Percentiles rank a stretch among this genome's conserved stretches.
These are phyloP conservation scores for Bombylius discolor DNA, from an alignment of 2,888 invertebrate species.

Conservation along the genomic window DNA sequence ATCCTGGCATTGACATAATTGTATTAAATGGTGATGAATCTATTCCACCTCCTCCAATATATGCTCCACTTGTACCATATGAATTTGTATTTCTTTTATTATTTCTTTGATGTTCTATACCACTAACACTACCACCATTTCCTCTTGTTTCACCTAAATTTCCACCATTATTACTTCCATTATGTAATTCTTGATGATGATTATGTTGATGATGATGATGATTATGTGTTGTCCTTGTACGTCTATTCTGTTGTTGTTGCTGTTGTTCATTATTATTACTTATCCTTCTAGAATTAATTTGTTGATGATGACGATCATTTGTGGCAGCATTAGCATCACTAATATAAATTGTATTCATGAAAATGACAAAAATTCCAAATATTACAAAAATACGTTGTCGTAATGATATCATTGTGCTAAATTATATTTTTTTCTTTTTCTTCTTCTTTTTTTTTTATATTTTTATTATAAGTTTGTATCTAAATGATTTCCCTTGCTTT, in stretches of 20 bases:
- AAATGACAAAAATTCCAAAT: neutral
- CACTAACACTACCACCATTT: neutral
- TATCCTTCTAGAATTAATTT: neutral
- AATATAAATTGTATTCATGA: neutral
- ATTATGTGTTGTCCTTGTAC: neutral
- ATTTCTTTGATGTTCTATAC: neutral
- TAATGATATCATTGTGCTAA: neutral
- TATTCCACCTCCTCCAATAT: neutral
- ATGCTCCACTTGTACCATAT: no score
- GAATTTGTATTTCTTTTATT: no score
- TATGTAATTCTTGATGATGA: neutral
- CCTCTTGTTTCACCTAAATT: neutral
- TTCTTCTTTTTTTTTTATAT: neutral
- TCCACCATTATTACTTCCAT: neutral
- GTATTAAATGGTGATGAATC: neutral
- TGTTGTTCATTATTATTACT: neutral
- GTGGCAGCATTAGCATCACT: neutral
- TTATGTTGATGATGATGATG: neutral
- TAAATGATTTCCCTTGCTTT: no score
- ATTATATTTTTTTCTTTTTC: neutral
- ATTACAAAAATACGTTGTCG: neutral
- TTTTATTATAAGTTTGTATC: no score
- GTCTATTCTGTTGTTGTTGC: neutral
- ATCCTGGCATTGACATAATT: slow-evolving; percentile 41
- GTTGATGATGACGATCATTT: neutral